A percentile compares a stretch with the other conserved stretches of the same genome.
phyloP scores from a whole-genome alignment of 2,797 vertebrate species.

The Neosilurus hyrtlii region DNA sequence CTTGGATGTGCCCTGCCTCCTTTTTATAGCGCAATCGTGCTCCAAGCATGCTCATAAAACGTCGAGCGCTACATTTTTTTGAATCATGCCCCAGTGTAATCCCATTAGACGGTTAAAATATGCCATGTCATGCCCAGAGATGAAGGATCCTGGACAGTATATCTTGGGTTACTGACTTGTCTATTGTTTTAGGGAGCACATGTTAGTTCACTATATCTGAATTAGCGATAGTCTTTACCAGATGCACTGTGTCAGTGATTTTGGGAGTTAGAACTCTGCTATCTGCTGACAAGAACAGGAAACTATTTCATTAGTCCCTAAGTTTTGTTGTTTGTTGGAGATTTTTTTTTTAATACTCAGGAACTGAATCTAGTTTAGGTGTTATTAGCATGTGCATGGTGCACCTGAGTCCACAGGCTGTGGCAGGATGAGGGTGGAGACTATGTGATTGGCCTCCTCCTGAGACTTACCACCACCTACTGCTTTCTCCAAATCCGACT shows the following conservation, averaged over 20 bases:
- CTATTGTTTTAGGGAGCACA: not conserved
- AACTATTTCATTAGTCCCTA: not conserved
- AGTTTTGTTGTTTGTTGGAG: constrained; percentile 8
- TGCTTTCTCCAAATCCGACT: constrained; percentile 70
- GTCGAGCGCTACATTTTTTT: no score
- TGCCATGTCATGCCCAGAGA: no score
- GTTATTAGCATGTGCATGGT: constrained; percentile 70
- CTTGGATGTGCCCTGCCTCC: no score
- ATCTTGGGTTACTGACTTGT: not conserved
- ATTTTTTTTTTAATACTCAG: constrained; percentile 15
- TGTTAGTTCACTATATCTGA: not conserved
- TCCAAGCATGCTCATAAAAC: no score
- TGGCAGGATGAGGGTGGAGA: constrained; percentile 69
- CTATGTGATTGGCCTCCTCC: constrained; percentile 75
- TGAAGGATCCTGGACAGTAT: no score
- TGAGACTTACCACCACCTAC: constrained; percentile 67
- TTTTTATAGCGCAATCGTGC: no score
- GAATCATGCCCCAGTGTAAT: no score
- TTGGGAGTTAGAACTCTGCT: not conserved
- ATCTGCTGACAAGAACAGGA: not conserved
- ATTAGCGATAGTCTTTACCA: not conserved
- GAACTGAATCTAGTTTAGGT: constrained; percentile 60
- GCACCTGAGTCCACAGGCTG: constrained; percentile 78
- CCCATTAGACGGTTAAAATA: no score
- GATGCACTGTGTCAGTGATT: not conserved